A percentile compares a stretch with the other conserved stretches of the same genome.
Conservation (phyloP, 2,113 vertebrate species). For the Micronisus gabar region DNA sequence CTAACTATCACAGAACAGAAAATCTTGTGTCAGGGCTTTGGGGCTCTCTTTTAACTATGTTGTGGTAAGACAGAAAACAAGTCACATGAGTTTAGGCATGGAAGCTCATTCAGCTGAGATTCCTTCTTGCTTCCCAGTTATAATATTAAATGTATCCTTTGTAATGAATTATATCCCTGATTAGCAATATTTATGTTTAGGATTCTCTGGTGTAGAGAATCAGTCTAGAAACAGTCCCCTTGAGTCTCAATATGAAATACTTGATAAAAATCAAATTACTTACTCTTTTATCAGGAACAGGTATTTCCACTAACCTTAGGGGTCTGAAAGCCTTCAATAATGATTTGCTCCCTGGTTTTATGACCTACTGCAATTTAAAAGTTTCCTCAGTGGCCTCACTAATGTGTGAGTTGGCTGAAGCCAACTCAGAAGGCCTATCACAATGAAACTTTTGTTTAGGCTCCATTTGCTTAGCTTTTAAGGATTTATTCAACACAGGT, state of each 20-base stretch:
- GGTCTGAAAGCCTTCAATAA: not conserved
- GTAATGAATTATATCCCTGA: not conserved
- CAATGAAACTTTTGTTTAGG: not conserved
- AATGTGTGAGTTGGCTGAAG: not conserved
- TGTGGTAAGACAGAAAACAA: not conserved
- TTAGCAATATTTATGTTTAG: not conserved
- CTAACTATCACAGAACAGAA: not conserved
- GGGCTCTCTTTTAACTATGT: not conserved
- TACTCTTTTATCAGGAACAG: not conserved
- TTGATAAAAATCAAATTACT: not conserved
- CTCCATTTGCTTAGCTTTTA: not conserved
- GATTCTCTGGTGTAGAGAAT: not conserved
- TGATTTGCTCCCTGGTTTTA: not conserved
- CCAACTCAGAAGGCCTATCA: not conserved
- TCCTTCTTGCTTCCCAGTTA: not conserved
- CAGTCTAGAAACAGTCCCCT: not conserved
- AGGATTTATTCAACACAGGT: not conserved
- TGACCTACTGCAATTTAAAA: not conserved
- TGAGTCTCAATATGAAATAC: not conserved
- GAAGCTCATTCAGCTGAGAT: not conserved
- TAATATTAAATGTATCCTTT: not conserved
- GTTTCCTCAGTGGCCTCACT: not conserved
- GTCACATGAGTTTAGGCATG: not conserved
- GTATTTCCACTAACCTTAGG: not conserved
- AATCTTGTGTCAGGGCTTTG: no score